These are phyloP conservation scores for Drosophila infuscata DNA, from an alignment of 2,888 invertebrate genomes.

Conservation along the genomic window DNA sequence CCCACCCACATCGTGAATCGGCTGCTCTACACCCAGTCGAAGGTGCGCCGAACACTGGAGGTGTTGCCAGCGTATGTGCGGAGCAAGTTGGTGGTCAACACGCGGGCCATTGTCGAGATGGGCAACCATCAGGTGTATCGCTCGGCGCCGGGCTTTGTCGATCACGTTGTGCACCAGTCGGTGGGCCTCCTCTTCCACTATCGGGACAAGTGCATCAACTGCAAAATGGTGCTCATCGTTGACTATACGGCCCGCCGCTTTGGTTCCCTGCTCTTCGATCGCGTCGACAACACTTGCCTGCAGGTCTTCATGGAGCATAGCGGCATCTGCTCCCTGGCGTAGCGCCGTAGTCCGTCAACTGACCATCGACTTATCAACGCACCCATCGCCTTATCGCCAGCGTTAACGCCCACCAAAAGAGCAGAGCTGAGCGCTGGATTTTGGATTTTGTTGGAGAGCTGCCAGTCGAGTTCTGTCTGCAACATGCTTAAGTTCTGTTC, in stretches of 20 bases:
- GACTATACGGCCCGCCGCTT: conserved; percentile 83
- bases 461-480: conserved; percentile 32
- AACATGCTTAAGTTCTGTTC: conserved; percentile 83
- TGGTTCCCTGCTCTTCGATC: conserved; percentile 82
- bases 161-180: conserved; percentile 76
- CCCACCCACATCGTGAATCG: conserved; percentile 78
- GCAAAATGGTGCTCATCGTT: conserved; percentile 74
- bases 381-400: conserved; percentile 43
- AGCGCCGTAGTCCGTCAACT: conserved; percentile 24
- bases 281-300: conserved; percentile 81
- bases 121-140: conserved; percentile 93
- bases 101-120: conserved; percentile 93
- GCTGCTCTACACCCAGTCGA: conserved; percentile 84
- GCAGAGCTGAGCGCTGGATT: neutral
- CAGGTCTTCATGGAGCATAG: conserved; percentile 72
- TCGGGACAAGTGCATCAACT: conserved; percentile 82
- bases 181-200: conserved; percentile 84
- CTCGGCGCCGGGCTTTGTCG: conserved; percentile 73
- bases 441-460: conserved; percentile 1
- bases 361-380: conserved; percentile 6
- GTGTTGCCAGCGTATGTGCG: conserved; percentile 89
- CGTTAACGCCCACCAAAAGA: conserved; percentile 66
- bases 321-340: conserved; percentile 78
- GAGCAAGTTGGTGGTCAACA: conserved; percentile 94
- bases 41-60: conserved; percentile 81